These are phyloP conservation scores for Oenanthe oenanthe DNA, from an alignment of 2,113 vertebrate genomes.

Conservation along the genomic window DNA sequence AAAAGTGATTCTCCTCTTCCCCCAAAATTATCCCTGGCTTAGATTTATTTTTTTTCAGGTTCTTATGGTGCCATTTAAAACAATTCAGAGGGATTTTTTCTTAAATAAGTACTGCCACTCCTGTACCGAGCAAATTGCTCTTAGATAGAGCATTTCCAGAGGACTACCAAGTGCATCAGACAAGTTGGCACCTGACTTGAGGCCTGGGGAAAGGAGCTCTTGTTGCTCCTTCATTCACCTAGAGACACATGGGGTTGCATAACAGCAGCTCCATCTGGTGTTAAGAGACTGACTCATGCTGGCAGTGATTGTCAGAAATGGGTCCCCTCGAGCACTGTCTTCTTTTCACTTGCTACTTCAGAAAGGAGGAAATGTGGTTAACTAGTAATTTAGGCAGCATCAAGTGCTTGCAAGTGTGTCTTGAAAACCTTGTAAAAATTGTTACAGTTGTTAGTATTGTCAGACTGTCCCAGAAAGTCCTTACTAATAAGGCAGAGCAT, in stretches of 20 bases:
- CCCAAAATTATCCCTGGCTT: neutral
- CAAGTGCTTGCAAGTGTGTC: neutral
- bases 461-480: neutral
- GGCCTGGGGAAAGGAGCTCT: neutral
- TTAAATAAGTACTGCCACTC: neutral
- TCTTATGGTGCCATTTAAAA: neutral
- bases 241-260: neutral
- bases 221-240: neutral
- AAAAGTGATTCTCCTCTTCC: neutral
- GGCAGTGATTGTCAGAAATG: neutral
- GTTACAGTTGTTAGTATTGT: neutral
- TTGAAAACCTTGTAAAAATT: neutral
- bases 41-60: neutral
- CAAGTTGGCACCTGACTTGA: neutral
- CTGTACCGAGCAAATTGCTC: neutral
- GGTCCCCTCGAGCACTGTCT: neutral
- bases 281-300: slow-evolving; percentile 2
- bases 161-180: neutral
- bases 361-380: neutral
- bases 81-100: neutral
- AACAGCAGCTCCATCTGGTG: neutral
- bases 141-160: neutral
- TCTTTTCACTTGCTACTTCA: neutral
- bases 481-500: neutral
- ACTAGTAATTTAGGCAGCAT: neutral